These are phyloP conservation scores for Zosterops pallidus DNA, from an alignment of 2,113 vertebrate species.

Conservation along the genomic window DNA sequence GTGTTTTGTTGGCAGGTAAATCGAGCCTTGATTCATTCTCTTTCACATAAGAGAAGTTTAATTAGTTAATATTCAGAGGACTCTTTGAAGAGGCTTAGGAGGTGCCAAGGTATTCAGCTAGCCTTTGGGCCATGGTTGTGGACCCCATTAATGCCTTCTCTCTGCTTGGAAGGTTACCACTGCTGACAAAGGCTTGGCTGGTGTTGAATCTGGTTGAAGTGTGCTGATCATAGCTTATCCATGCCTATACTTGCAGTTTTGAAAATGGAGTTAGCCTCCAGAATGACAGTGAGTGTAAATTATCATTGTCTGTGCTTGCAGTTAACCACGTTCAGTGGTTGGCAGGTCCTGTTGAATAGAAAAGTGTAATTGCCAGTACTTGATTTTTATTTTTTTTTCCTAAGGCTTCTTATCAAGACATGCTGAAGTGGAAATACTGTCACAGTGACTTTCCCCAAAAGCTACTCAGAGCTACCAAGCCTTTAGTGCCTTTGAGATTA, in stretches of 20 bases:
- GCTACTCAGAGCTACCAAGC: not conserved
- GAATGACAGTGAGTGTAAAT: slow-evolving; percentile 35
- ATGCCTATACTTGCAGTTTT: slow-evolving; percentile 48
- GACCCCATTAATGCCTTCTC: not conserved
- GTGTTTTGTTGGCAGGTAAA: not conserved
- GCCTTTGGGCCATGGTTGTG: not conserved
- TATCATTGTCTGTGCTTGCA: slow-evolving; percentile 56
- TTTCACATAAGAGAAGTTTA: not conserved
- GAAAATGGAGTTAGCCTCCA: slow-evolving; percentile 48
- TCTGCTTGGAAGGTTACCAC: slow-evolving; percentile 7
- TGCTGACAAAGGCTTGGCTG: slow-evolving; percentile 51
- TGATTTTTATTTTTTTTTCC: not conserved
- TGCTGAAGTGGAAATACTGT: not conserved
- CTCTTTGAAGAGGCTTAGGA: not conserved
- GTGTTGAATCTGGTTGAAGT: slow-evolving; percentile 1
- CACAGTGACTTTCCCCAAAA: not conserved
- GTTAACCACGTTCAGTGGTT: not conserved
- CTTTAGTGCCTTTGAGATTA: slow-evolving; percentile 15
- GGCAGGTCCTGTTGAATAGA: slow-evolving; percentile 24
- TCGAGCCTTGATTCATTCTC: not conserved
- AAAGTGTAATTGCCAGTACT: not conserved
- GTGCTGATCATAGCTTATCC: slow-evolving; percentile 50
- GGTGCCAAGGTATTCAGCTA: not conserved
- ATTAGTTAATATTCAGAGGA: not conserved
- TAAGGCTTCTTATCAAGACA: not conserved